Evolutionary conservation across 1,140 invertebrate genomes (phyloP).

Genomic region (Rhagoletis zephyria): DNA sequence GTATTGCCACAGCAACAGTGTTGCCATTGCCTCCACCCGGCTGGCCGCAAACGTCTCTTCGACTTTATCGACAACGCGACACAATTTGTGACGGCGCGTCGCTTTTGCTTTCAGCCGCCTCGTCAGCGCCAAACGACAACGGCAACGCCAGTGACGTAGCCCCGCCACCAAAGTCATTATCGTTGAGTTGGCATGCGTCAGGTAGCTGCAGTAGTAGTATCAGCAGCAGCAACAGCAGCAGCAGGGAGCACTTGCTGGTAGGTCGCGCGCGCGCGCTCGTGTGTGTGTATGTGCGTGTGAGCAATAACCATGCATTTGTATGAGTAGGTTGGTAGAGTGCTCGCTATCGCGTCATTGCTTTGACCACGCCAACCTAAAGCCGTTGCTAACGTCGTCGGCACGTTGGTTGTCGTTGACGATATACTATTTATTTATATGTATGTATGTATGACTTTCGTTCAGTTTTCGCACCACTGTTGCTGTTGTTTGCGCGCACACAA

Average conservation of each 20-base stretch:
- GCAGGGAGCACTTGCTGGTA: background rate
- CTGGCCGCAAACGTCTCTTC: background rate
- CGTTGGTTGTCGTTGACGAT: background rate
- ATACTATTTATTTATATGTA: background rate
- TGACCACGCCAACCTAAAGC: constrained; percentile 13
- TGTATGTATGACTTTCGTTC: constrained; percentile 36
- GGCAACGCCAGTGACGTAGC: background rate
- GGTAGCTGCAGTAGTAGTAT: background rate
- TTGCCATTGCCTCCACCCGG: constrained; percentile 47
- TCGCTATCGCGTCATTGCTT: constrained; percentile 23
- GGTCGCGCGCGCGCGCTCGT: background rate
- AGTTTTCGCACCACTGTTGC: constrained; percentile 18
- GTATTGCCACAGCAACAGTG: constrained; percentile 39
- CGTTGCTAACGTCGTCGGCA: background rate
- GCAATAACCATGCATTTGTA: background rate
- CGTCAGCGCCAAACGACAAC: background rate
- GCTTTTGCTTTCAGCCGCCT: constrained; percentile 34
- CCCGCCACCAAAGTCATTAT: background rate
- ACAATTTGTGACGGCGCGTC: background rate
- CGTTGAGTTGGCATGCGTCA: constrained; percentile 15
- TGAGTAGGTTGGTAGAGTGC: background rate
- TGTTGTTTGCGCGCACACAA: background rate
- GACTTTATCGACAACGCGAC: background rate
- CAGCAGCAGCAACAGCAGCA: no score
- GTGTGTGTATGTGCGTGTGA: background rate